Evolutionary conservation across 2,113 vertebrate species (phyloP), one percentile per base, ranked within the genome.

Genomic region (Andinoacara biseriatus): DNA sequence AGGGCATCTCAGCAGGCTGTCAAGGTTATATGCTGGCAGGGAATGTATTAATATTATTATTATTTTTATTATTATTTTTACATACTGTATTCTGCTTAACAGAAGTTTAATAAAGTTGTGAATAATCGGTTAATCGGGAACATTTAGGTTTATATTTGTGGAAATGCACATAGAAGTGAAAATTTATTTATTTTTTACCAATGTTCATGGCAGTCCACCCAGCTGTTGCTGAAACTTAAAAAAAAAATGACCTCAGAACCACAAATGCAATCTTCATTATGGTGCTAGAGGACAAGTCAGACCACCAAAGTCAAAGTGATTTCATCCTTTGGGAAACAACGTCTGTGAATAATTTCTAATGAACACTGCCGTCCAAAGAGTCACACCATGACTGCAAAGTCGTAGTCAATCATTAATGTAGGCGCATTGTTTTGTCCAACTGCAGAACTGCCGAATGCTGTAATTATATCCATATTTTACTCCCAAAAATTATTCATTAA

Each of bases 351-450:
- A 54, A 31, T 54, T 54, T 20, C 46, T 72, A 46, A 52, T 31
- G 40, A 69, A 69, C 3, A 49, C 40, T 67, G 40, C 63, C 10
- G 11, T 40, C 38, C 40, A 43, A 43, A 43, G 40, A 49, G 15
- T 10, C 46, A 17, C 14, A 49, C 5, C 14, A 17, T 52, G 65
- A 17, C 26, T 31, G 31, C 26, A 72, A 52, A 54, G 26, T 54
- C 67, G 54, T 72, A 72, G 26, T 72, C 52, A 72, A 54, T 72
- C 26, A 31, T 20, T 10, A 72, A n/a, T 72, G 46, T 52, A 31
- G 0, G 67, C 20, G 0, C 0, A 0, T n/a, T 69, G 65, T 17
- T 49, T 52, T 52, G 11, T 31, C 0, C 26, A 72, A 52, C 43
- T 52, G 67, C 46, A 72, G 67, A 72, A 72, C 52, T 14, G 49